Evolutionary conservation across 1,140 invertebrate genomes (phyloP).

Genomic region (Melipona quadrifasciata): DNA sequence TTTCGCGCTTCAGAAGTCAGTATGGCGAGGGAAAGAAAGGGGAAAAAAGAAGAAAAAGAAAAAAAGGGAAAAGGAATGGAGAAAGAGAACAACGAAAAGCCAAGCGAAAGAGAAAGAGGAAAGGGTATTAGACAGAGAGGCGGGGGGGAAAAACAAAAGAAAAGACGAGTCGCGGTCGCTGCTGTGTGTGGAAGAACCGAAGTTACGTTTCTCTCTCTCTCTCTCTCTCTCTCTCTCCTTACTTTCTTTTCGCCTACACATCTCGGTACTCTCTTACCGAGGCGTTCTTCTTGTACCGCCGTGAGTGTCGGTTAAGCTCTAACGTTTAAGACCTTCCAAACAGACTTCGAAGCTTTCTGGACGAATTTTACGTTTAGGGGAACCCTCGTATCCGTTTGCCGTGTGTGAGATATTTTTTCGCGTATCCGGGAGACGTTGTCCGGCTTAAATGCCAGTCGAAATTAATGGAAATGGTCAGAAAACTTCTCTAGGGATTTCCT

Average conservation of each 20-base stretch:
- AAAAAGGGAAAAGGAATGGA: background rate
- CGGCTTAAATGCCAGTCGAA: background rate
- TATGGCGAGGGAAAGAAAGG: constrained; percentile 19
- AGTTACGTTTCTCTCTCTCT: constrained; percentile 33
- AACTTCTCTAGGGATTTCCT: background rate
- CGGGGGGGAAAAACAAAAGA: constrained; percentile 2
- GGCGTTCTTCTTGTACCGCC: constrained; percentile 21
- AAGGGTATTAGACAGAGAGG: constrained; percentile 3
- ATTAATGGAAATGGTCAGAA: background rate
- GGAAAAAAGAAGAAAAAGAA: background rate
- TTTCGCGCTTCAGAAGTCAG: constrained; percentile 49
- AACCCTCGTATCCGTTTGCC: background rate
- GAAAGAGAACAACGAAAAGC: constrained; percentile 4
- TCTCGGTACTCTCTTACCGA: constrained; percentile 39
- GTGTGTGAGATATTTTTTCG: constrained; percentile 1
- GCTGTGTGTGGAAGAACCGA: constrained; percentile 21
- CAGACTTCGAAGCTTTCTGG: constrained; percentile 41
- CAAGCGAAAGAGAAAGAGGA: background rate
- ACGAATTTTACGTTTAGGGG: constrained; percentile 27
- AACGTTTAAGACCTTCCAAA: constrained; percentile 48
- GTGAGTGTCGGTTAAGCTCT: constrained; percentile 44
- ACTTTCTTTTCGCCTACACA: constrained; percentile 23
- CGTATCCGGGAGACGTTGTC: background rate
- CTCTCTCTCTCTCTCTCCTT: background rate
- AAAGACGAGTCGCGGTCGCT: constrained; percentile 35